Evolutionary conservation across 2,797 vertebrate species (phyloP).

Genomic region (Pangasius mekongensis): DNA sequence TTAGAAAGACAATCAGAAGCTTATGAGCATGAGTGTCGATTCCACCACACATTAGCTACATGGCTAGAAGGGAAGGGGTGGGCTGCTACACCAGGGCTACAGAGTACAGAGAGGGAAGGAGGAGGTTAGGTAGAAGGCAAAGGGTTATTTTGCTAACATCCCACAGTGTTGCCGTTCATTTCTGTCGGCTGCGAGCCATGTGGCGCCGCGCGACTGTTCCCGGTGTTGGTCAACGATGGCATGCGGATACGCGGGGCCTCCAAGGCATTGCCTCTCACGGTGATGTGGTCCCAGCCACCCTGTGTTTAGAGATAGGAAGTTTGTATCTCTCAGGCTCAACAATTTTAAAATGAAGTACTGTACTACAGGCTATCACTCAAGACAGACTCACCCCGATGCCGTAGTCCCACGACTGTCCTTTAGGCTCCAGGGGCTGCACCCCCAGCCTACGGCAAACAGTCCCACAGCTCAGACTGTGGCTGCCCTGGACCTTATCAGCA

Average conservation of each 20-base stretch:
- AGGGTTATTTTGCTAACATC: constrained; percentile 60
- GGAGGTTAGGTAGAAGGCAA: neutral
- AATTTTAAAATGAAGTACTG: neutral
- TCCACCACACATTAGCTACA: constrained; percentile 1
- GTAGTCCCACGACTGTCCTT: constrained; percentile 92
- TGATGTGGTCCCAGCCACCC: constrained; percentile 97
- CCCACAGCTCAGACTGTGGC: constrained; percentile 91
- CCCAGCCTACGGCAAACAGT: constrained; percentile 91
- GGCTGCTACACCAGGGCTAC: constrained; percentile 26
- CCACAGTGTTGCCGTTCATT: constrained; percentile 66
- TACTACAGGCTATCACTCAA: neutral
- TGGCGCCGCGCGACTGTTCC: neutral
- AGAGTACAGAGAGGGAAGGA: neutral
- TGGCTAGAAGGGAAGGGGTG: neutral
- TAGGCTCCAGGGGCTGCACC: constrained; percentile 85
- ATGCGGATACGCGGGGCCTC: constrained; percentile 67
- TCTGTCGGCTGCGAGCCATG: constrained; percentile 57
- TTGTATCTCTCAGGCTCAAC: neutral
- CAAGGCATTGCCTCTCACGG: constrained; percentile 85
- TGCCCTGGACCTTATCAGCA: constrained; percentile 96
- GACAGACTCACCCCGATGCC: constrained; percentile 90
- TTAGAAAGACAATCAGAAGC: neutral
- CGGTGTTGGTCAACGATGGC: constrained; percentile 51
- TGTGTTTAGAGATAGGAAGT: constrained; percentile 57
- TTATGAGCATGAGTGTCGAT: neutral